A percentile compares a stretch with the other conserved stretches of the same genome.
These are phyloP conservation scores for Taenaris catops DNA, from an alignment of 2,888 invertebrate species.

Conservation along the genomic window DNA sequence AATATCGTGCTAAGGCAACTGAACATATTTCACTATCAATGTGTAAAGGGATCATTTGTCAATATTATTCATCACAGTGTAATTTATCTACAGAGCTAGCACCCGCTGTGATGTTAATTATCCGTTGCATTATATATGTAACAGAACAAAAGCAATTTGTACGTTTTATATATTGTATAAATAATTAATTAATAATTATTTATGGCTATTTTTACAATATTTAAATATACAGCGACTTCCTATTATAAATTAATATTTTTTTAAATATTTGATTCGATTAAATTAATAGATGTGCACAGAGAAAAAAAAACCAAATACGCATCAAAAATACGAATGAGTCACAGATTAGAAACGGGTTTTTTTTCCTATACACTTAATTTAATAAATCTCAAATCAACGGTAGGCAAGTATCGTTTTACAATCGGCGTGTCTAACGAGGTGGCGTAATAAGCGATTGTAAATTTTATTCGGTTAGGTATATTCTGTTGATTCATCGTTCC, in stretches of 20 bases:
- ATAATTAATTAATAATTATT: constrained; percentile 4
- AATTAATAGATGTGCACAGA: neutral
- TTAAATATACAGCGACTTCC: neutral
- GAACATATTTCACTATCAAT: no score
- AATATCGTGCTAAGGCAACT: no score
- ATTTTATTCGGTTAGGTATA: constrained; percentile 9
- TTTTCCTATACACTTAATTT: constrained; percentile 1
- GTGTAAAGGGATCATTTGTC: constrained; percentile 3
- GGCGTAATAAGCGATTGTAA: constrained; percentile 8
- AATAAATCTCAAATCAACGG: constrained; percentile 12
- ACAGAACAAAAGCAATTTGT: neutral
- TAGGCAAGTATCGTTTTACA: constrained; percentile 12
- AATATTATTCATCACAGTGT: constrained; percentile 4
- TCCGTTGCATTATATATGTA: constrained; percentile 7
- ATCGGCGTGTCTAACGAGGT: constrained; percentile 12
- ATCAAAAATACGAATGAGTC: neutral
- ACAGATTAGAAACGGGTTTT: neutral
- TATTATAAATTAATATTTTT: neutral
- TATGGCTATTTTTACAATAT: constrained; percentile 2
- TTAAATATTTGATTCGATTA: neutral
- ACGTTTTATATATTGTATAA: constrained; percentile 2
- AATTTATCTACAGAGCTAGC: constrained; percentile 6
- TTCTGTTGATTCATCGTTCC: constrained; percentile 1
- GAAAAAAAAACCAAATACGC: neutral
- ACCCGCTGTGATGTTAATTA: constrained; percentile 8